phyloP scores from a whole-genome alignment of 2,888 invertebrate species.

The Noctuana brunneofusca region DNA sequence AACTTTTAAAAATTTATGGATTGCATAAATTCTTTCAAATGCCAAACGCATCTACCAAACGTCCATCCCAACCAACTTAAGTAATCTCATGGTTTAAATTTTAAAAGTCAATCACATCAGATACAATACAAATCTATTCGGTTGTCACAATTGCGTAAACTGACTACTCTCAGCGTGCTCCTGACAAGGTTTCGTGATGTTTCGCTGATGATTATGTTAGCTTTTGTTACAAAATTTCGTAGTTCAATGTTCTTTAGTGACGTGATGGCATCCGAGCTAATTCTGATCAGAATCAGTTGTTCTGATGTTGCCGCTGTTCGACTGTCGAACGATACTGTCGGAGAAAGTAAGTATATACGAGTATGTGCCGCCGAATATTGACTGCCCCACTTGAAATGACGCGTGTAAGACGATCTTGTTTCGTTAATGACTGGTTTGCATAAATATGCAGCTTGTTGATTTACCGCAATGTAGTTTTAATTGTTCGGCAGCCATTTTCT shows the following conservation, averaged over 20 bases:
- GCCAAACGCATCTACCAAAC: background rate
- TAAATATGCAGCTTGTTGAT: constrained; percentile 10
- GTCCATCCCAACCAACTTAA: background rate
- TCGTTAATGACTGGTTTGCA: constrained; percentile 19
- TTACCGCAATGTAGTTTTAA: constrained; percentile 17
- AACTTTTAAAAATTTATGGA: background rate
- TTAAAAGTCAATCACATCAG: background rate
- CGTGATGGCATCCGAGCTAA: constrained; percentile 31
- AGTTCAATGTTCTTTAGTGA: constrained; percentile 18
- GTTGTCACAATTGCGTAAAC: constrained; percentile 17
- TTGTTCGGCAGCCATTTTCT: background rate
- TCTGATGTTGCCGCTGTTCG: constrained; percentile 25
- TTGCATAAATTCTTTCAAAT: background rate
- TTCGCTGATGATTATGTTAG: constrained; percentile 1
- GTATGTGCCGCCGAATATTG: constrained; percentile 19
- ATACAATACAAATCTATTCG: constrained; percentile 9
- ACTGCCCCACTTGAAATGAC: constrained; percentile 5
- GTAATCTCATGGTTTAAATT: background rate
- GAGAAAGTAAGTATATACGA: no score
- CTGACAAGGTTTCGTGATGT: constrained; percentile 9
- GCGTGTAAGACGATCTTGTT: background rate
- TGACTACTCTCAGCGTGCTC: background rate
- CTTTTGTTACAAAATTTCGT: constrained; percentile 12
- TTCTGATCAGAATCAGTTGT: constrained; percentile 22
- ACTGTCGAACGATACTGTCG: background rate